A percentile compares a stretch with the other conserved stretches of the same genome.
Conservation (phyloP, 2,113 vertebrate genomes). For the Prolemur simus region DNA sequence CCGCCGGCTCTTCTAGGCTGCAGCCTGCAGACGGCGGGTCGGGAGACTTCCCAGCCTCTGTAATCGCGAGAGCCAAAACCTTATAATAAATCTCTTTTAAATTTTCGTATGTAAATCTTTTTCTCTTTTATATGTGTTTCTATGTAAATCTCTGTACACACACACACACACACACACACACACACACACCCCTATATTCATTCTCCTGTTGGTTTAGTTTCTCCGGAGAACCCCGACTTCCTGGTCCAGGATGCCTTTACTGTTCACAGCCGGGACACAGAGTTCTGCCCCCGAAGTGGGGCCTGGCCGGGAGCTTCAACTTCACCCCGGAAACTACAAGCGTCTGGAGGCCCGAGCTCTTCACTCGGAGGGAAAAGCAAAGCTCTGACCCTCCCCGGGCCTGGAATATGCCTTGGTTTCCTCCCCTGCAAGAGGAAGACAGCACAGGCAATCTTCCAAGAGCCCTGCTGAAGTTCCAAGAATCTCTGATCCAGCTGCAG, state of each 20-base stretch:
- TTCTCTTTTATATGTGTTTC: background rate
- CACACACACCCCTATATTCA: no score
- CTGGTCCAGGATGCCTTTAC: accelerated
- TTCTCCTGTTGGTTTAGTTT: background rate
- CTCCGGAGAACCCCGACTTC: background rate
- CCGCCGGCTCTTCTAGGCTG: no score
- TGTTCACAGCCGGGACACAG: background rate
- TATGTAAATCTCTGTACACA: background rate
- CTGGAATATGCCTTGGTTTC: background rate
- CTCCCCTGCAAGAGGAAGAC: background rate
- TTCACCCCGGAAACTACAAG: background rate
- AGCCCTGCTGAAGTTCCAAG: background rate
- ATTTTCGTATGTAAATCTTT: background rate
- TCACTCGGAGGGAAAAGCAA: background rate
- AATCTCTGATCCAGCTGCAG: background rate
- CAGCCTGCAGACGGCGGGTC: no score
- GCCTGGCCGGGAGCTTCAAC: background rate
- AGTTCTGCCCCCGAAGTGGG: background rate
- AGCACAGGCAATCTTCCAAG: no score
- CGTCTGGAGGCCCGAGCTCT: background rate
- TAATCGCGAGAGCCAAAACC: background rate
- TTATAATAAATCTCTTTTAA: background rate
- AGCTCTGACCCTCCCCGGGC: background rate
- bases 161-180: no score
- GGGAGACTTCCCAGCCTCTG: background rate